These are phyloP conservation scores for Rutilus rutilus DNA, from an alignment of 2,113 vertebrate species.

Conservation along the genomic window DNA sequence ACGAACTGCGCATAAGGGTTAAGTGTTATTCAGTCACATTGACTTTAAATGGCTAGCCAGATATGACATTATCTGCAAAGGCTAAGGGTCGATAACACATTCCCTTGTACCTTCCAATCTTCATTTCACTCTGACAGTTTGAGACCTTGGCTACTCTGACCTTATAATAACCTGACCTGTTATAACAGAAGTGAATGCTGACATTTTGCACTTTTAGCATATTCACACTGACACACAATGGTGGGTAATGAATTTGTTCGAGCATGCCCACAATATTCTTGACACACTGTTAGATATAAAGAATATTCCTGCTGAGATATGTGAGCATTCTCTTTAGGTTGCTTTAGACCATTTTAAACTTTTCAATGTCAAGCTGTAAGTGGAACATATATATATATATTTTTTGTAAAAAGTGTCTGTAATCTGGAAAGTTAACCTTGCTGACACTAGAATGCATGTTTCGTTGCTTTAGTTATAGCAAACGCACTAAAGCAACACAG, in stretches of 20 bases:
- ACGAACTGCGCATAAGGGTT: no score
- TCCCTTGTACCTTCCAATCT: neutral
- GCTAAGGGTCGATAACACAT: constrained; percentile 1
- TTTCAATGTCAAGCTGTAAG: neutral
- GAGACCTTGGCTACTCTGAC: constrained; percentile 4
- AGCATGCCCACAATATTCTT: neutral
- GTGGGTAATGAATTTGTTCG: neutral
- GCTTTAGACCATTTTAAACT: neutral
- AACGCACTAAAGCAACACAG: neutral
- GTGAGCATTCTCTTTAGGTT: neutral
- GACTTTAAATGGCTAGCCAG: neutral
- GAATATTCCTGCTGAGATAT: neutral
- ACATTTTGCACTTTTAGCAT: constrained; percentile 5
- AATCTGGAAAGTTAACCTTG: constrained; percentile 11
- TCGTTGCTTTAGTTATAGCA: neutral
- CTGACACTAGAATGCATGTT: neutral
- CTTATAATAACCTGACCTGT: neutral
- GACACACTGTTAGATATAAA: neutral
- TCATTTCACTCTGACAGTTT: neutral
- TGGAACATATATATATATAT: no score
- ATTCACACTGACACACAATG: neutral
- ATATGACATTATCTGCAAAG: constrained; percentile 11
- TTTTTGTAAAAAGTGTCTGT: neutral
- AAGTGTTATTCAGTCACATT: neutral
- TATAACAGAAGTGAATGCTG: neutral